phyloP scores from a whole-genome alignment of 2,888 invertebrate genomes.

The Cremastinae sp. region DNA sequence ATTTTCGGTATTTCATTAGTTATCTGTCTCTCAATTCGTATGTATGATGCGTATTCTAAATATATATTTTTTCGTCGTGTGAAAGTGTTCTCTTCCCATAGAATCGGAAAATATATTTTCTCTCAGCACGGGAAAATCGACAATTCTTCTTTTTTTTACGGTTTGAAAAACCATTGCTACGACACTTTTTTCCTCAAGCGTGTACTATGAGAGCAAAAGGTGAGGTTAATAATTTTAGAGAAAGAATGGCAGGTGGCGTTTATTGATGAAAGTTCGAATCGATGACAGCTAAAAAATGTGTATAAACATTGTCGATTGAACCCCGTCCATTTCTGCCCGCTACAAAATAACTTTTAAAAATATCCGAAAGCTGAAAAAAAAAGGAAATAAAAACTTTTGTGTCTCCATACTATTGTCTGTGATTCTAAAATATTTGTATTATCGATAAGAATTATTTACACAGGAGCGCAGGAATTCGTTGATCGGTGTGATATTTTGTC shows the following conservation, averaged over 20 bases:
- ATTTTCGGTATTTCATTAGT: too few relatives aligned
- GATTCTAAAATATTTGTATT: conserved; percentile 61
- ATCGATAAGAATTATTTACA: conserved; percentile 50
- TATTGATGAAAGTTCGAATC: conserved; percentile 41
- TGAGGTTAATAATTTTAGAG: conserved; percentile 2
- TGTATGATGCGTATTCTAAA: too few relatives aligned
- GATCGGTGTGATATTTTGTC: conserved; percentile 40
- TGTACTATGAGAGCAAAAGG: too few relatives aligned
- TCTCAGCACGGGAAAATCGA: neutral
- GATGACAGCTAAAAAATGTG: conserved; percentile 40
- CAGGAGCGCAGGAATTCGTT: conserved; percentile 23
- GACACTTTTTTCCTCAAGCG: neutral
- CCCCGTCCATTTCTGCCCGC: conserved; percentile 62
- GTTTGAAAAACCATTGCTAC: neutral
- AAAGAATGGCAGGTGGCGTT: conserved; percentile 19
- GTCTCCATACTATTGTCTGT: conserved; percentile 64
- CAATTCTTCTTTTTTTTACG: neutral
- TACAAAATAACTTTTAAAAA: conserved; percentile 15
- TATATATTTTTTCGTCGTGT: conserved; percentile 11
- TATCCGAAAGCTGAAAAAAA: conserved; percentile 17
- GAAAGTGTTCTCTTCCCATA: conserved; percentile 13
- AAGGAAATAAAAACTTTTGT: conserved; percentile 35
- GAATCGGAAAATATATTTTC: neutral
- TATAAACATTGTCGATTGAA: conserved; percentile 55
- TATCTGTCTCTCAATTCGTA: too few relatives aligned